Evolutionary conservation across 1,140 invertebrate genomes (phyloP), one percentile per base, ranked within the genome.

Genomic region (Drosophila santomea): DNA sequence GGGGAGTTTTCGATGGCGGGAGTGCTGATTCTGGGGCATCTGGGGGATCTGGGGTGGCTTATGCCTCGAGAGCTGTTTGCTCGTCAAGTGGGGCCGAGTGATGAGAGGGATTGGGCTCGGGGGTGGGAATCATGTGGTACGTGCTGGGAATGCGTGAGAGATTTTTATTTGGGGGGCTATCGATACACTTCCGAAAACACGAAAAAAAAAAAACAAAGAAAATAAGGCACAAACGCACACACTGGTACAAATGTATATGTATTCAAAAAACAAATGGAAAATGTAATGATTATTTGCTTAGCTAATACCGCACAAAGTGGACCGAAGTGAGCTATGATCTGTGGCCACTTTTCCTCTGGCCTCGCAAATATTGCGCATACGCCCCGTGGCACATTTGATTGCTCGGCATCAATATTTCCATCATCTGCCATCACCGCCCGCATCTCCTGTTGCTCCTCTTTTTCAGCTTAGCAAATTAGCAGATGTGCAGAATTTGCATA

Each of bases 221-320:
- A 50, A 54, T 55, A 60, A 61, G 15, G 47, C 45, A 66, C 14
- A 41, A 28, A 25, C 63, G 28, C 56, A 45, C 60, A 35, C 45
- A 52, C 23, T 41, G 25, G 41, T 48, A 64, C n/a, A 64, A 28
- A 20, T 62, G 32, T 62, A 36, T 68, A 50, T 68, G 47, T 68
- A 66, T 66, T 68, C 47, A 66, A 83, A 83, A 83, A 85, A 85
- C 81, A 85, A 85, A 85, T 88, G 84, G 84, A 88, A 89, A 88
- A 88, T 89, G 84, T 89, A 88, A 88, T 88, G 84, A 88, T 88
- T 88, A 88, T 88, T 89, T 89, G 84, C 76, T 89, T 89, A 88
- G 84, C 84, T 88, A 88, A 88, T 88, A 80, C 84, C 85, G 80
- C 84, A 80, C 84, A 88, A 88, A 88, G 84, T 88, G 84, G 84